Conservation (phyloP, 2,113 vertebrate genomes). For the Scophthalmus maximus region DNA sequence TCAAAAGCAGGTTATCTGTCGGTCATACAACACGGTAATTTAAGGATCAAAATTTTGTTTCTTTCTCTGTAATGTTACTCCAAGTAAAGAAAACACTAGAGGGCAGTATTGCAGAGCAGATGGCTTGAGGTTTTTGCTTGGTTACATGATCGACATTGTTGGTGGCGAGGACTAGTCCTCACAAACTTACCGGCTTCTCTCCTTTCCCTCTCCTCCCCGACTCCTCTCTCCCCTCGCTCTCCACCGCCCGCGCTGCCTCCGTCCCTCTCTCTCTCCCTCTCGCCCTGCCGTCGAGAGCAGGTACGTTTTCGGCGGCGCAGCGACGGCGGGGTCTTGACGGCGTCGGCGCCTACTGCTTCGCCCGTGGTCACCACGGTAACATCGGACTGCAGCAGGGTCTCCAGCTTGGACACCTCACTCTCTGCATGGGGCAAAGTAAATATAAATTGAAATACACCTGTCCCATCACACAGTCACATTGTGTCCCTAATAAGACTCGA, state of each 20-base stretch:
- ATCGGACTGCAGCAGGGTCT: slow-evolving; percentile 86
- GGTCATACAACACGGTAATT: too few relatives aligned
- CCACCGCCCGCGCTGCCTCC: slow-evolving; percentile 61
- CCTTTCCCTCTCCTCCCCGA: slow-evolving; percentile 67
- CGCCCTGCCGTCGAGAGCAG: slow-evolving; percentile 84
- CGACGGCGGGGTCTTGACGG: slow-evolving; percentile 75
- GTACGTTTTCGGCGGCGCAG: slow-evolving; percentile 88
- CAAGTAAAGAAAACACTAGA: slow-evolving; percentile 51
- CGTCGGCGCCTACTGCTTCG: slow-evolving; percentile 78
- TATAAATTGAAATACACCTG: not conserved
- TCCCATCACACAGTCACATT: not conserved
- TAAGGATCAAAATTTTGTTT: too few relatives aligned
- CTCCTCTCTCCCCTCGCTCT: slow-evolving; percentile 76
- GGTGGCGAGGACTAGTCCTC: not conserved
- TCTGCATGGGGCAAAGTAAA: slow-evolving; percentile 68
- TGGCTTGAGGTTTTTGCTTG: not conserved
- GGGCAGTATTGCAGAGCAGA: not conserved
- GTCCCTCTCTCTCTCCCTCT: slow-evolving; percentile 79
- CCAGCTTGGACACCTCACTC: slow-evolving; percentile 87
- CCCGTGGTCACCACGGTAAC: slow-evolving; percentile 85
- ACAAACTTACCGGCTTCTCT: slow-evolving; percentile 73
- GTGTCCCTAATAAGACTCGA: too few relatives aligned
- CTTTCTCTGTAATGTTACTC: not conserved
- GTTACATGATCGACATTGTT: not conserved
- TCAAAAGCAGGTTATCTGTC: too few relatives aligned